Conservation (phyloP, 2,113 vertebrate genomes). For the Tragelaphus scriptus region DNA sequence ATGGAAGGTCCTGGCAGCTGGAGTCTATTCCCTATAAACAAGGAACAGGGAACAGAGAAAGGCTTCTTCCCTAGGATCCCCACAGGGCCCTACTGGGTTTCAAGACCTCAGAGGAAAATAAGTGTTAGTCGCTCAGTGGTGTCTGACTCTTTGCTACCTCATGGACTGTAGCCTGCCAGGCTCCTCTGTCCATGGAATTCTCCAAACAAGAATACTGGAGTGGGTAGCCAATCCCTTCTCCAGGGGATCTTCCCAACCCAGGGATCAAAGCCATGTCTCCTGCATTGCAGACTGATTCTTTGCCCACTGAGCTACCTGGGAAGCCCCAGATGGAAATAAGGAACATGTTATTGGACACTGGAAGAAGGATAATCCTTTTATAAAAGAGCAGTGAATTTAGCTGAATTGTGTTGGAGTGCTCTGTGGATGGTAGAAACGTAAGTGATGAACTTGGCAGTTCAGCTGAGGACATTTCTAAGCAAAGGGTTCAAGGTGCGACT, state of each 20-base stretch:
- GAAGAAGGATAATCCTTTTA: background rate
- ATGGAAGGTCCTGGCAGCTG: background rate
- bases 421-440: background rate
- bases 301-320: background rate
- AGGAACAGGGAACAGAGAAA: background rate
- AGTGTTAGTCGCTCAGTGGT: background rate
- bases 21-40: background rate
- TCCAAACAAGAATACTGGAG: background rate
- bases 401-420: background rate
- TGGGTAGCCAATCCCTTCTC: background rate
- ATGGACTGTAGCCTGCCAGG: background rate
- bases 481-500: background rate
- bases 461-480: background rate
- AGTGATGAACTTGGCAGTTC: background rate
- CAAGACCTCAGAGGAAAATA: background rate
- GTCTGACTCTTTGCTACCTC: background rate
- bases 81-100: background rate
- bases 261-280: background rate
- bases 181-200: background rate
- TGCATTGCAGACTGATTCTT: background rate
- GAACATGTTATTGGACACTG: background rate
- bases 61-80: background rate
- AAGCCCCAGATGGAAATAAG: background rate
- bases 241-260: background rate
- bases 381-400: background rate